Evolutionary conservation across 2,797 vertebrate species (phyloP).

Genomic region (Sebastes hopkinsi): DNA sequence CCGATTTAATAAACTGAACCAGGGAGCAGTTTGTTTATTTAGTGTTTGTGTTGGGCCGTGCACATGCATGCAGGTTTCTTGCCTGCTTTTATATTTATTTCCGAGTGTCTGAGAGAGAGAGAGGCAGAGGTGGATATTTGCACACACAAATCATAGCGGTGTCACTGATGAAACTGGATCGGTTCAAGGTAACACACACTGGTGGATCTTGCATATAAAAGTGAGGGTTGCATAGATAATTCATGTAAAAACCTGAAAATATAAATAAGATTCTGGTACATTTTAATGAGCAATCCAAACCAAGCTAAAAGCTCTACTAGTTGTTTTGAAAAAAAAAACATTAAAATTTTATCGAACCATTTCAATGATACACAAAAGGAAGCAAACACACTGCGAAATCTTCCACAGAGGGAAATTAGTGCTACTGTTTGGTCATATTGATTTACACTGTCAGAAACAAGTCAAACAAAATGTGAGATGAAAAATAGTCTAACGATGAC

Average conservation of each 20-base stretch:
- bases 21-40: slow-evolving; percentile 15
- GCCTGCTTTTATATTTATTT: slow-evolving; percentile 29
- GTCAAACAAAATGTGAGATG: neutral
- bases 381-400: neutral
- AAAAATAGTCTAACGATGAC: neutral
- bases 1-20: slow-evolving; percentile 47
- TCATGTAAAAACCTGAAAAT: neutral
- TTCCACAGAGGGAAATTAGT: neutral
- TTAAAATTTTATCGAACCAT: neutral
- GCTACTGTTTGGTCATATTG: neutral
- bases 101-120: neutral
- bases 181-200: slow-evolving; percentile 22
- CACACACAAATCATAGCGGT: neutral
- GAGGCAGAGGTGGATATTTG: neutral
- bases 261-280: neutral
- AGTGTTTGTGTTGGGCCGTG: neutral
- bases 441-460: neutral
- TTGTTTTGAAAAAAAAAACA: neutral
- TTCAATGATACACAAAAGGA: neutral
- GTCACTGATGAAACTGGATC: neutral
- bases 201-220: neutral
- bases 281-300: slow-evolving; percentile 20
- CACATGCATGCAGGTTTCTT: neutral
- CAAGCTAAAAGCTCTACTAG: neutral
- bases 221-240: neutral